Evolutionary conservation across 2,797 vertebrate species (phyloP), one percentile per base, ranked within the genome.

Genomic region (Leontopithecus rosalia): DNA sequence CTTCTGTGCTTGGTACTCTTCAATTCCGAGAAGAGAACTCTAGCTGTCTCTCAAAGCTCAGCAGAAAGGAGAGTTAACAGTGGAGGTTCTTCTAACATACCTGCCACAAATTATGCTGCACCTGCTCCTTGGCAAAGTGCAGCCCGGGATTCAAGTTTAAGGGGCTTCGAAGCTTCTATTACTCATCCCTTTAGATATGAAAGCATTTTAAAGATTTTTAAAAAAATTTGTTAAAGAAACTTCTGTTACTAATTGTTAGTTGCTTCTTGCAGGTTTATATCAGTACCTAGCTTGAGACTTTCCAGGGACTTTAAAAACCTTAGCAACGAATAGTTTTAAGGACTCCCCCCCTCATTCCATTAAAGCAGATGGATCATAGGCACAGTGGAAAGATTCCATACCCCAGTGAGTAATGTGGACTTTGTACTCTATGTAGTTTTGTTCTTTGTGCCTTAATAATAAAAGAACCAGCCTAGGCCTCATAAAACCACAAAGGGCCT

Each of bases 391-490:
- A 77, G 3, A 48, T 26, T 67, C 77, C 75, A 20, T 72, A 28
- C 2, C 43, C 70, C 0, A 5, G 36, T 91, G 75, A 52, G 20
- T 86, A 92, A 79, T 33, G 46, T 96, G 96, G 30, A 98, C 98
- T 98, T 97, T 95, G 96, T 89, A 96, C 52, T 0, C 33, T 14
- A 7, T 6, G 0, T 43, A 43, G 2, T 55, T 87, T 83, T 72
- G 39, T 85, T 75, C 48, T 26, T 61, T 73, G n/a, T 81, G 8
- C 46, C 52, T 87, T 73, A 64, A 72, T 81, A 82, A 61, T 9
- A 70, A 67, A 58, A 70, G 72, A 84, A 39, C n/a, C 33, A 96
- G 50, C n/a, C 57, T 58, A 90, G 58, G 14, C 41, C 73, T 87
- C 75, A 70, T 84, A 95, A 92, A 97, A 57, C 55, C 80, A 64